These are phyloP conservation scores for Drosophila bocqueti DNA, from an alignment of 1,140 invertebrate genomes.

Conservation along the genomic window DNA sequence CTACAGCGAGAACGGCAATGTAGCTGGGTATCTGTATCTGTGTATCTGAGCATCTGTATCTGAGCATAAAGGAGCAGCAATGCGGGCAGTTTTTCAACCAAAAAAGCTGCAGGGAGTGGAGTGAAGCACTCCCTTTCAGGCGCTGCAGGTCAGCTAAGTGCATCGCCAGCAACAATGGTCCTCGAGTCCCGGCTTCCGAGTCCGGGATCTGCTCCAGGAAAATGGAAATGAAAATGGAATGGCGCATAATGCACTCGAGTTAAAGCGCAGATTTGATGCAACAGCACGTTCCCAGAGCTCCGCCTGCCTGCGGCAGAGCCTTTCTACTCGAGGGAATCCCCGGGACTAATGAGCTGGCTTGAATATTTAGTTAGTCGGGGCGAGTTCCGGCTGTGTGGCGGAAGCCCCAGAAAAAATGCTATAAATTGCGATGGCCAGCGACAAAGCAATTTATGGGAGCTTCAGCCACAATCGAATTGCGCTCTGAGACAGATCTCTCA, in stretches of 20 bases:
- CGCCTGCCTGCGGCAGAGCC: constrained; percentile 1
- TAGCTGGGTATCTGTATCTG: constrained; percentile 40
- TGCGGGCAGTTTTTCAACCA: constrained; percentile 35
- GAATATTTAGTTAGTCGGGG: constrained; percentile 54
- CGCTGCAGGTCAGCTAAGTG: constrained; percentile 74
- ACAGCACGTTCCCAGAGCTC: constrained; percentile 33
- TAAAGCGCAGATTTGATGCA: constrained; percentile 53
- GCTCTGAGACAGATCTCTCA: constrained; percentile 41
- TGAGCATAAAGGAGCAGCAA: constrained; percentile 62
- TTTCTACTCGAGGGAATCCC: constrained; percentile 9
- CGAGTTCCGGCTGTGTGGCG: constrained; percentile 18
- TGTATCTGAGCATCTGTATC: constrained; percentile 27
- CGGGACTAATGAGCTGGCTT: constrained; percentile 66
- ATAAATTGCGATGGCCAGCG: constrained; percentile 48
- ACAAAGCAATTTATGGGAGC: constrained; percentile 51
- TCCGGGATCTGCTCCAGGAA: constrained; percentile 21
- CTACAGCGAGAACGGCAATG: constrained; percentile 47
- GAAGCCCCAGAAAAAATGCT: constrained; percentile 40
- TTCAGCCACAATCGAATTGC: constrained; percentile 50
- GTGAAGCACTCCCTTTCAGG: constrained; percentile 16
- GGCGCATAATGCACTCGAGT: constrained; percentile 59
- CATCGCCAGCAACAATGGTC: constrained; percentile 47
- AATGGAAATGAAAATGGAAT: constrained; percentile 39
- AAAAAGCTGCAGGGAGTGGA: constrained; percentile 19
- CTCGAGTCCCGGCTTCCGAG: neutral